Base-by-base conservation (phyloP, 23 tunicate genomes). In the Corella eumyota region DNA sequence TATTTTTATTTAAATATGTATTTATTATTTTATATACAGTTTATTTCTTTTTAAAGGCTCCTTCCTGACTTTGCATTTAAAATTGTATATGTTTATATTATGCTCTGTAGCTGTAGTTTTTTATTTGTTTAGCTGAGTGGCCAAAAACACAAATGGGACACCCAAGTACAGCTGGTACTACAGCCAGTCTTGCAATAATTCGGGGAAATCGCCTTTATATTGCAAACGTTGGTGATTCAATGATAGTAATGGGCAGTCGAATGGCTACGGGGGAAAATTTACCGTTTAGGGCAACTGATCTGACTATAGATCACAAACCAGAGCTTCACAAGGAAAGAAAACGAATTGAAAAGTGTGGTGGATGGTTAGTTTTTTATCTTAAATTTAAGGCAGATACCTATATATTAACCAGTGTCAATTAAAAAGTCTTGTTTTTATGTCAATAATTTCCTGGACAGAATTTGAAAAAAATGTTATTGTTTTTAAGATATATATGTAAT, bases 201-300 rank as follows among this genome's bases (percentile, higher is more conserved):
- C 81, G 98, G 6, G 93, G 98, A 25, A 92, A 77, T 56, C 77
- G 76, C 24, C 66, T 92, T 80, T 92, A 85, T 54, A 87, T 92
- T 38, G 98, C 98, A 6, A 76, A 92, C 55, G 98, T 92, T 25
- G 98, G 98, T 23, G 98, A 92, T 62, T 82, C 93, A 30, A 83
- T 77, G 86, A 86, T 92, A 21, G 92, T 92, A n/a, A 83, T 92
- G 98, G 98, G 98, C n/a, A 92, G 81, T n/a, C 50, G 77, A 70
- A 72, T 66, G 30, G 30, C 56, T 20, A 24, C 57, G 34, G 85
- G 69, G 15, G 38, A 67, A 23, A 27, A 55, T 7, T 31, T 44
- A 3, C 5, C 30, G 9, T 75, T 64, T 59, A 50, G 46, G 56
- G 80, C 86, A 3, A 65, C 38, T 44, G 86, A 71, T 53, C 62